Conservation (phyloP, 64 coral and sea anemone species). For the Trachythela sp. region DNA sequence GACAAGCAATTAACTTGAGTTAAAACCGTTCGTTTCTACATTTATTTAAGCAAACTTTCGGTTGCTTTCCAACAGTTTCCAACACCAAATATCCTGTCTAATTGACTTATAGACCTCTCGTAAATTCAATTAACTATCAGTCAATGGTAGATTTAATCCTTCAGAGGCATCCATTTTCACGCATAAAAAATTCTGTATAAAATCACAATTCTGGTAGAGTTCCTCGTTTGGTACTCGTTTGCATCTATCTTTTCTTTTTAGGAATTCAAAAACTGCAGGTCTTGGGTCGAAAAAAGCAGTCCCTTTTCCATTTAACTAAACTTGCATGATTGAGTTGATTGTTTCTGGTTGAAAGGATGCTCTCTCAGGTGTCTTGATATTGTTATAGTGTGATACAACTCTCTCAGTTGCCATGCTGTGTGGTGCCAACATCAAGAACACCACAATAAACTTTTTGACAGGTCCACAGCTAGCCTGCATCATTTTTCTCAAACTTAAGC, state of each 20-base stretch:
- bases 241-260: not conserved
- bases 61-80: not conserved
- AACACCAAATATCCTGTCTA: not conserved
- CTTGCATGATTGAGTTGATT: not conserved
- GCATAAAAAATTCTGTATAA: conserved; percentile 4
- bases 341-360: not conserved
- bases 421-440: not conserved
- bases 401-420: not conserved
- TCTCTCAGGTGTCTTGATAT: not conserved
- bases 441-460: not conserved
- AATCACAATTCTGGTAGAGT: not conserved
- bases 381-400: not conserved
- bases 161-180: not conserved
- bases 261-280: not conserved
- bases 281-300: not conserved
- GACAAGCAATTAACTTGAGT: not conserved
- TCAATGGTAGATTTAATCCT: not conserved
- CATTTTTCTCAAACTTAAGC: not conserved
- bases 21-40: not conserved
- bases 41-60: not conserved
- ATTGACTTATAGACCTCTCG: not conserved
- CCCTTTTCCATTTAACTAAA: not conserved
- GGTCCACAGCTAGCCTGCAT: not conserved
- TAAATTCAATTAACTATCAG: not conserved
- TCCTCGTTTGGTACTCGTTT: not conserved